Conservation (phyloP, 2,888 invertebrate species). For the Chaetogeoica ovagalla region DNA sequence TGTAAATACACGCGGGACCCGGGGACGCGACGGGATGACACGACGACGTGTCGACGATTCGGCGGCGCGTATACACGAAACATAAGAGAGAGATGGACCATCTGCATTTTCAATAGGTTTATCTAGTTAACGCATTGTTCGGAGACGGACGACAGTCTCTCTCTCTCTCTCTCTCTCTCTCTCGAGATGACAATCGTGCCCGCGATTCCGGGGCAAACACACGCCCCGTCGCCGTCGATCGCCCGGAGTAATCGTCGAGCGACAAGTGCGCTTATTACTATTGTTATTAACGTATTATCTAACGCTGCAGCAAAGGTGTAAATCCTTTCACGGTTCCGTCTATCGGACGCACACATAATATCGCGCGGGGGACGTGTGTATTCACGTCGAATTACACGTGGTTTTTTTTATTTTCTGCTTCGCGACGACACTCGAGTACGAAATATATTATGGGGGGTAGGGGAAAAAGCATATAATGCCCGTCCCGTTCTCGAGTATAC, state of each 20-base stretch:
- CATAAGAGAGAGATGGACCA: neutral
- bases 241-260: neutral
- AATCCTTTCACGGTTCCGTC: constrained; percentile 39
- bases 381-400: constrained; percentile 4
- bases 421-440: neutral
- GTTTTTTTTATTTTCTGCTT: neutral
- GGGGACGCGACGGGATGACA: too few relatives aligned
- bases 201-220: constrained; percentile 6
- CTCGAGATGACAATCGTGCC: neutral
- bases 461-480: neutral
- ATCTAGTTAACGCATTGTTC: neutral
- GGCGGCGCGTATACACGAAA: neutral
- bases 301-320: constrained; percentile 34
- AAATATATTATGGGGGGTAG: too few relatives aligned
- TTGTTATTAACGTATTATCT: too few relatives aligned
- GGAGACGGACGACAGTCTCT: neutral
- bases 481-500: neutral
- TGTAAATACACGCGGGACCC: too few relatives aligned
- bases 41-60: too few relatives aligned
- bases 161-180: too few relatives aligned
- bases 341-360: neutral
- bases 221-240: neutral
- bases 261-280: constrained; percentile 43
- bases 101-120: constrained; percentile 4
- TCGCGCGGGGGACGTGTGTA: neutral